A percentile compares a stretch with the other conserved stretches of the same genome.
phyloP scores from a whole-genome alignment of 2,888 invertebrate genomes.

The Leucania comma region DNA sequence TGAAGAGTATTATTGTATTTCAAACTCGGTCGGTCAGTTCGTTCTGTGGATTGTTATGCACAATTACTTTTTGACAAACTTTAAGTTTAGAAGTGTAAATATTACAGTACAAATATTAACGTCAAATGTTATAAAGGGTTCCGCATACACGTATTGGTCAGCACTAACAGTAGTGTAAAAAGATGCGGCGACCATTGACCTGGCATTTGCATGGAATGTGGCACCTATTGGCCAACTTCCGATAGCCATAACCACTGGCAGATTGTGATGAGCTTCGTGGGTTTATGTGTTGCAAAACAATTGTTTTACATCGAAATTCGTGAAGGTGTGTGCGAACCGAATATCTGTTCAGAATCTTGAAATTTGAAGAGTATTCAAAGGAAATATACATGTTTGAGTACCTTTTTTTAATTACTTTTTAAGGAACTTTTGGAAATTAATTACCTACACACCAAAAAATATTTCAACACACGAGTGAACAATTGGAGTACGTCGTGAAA shows the following conservation, averaged over 20 bases:
- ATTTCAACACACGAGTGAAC: constrained; percentile 11
- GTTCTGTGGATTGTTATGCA: too few species aligned
- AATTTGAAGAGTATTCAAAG: not conserved
- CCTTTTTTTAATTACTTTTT: not conserved
- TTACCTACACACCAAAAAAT: not conserved
- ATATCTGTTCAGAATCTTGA: not conserved
- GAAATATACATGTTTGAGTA: not conserved
- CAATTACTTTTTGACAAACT: too few species aligned
- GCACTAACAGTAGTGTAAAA: constrained; percentile 73
- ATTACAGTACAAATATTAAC: constrained; percentile 26
- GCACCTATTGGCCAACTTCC: constrained; percentile 65
- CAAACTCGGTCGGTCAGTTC: too few species aligned
- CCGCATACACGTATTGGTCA: constrained; percentile 48
- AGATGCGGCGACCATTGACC: constrained; percentile 72
- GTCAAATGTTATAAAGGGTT: constrained; percentile 58
- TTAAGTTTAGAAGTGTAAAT: constrained; percentile 5
- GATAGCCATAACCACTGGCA: constrained; percentile 54
- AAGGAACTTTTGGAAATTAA: too few species aligned
- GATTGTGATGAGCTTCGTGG: constrained; percentile 39
- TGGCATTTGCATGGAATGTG: constrained; percentile 74
- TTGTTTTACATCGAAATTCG: too few species aligned
- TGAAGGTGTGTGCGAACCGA: too few species aligned
- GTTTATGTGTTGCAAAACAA: constrained; percentile 41
- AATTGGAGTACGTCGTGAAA: constrained; percentile 32
- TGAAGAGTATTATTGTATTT: too few species aligned